Evolutionary conservation across 2,797 vertebrate genomes (phyloP), one percentile per base, ranked within the genome.

Genomic region (Enteromius unitaeniatus): DNA sequence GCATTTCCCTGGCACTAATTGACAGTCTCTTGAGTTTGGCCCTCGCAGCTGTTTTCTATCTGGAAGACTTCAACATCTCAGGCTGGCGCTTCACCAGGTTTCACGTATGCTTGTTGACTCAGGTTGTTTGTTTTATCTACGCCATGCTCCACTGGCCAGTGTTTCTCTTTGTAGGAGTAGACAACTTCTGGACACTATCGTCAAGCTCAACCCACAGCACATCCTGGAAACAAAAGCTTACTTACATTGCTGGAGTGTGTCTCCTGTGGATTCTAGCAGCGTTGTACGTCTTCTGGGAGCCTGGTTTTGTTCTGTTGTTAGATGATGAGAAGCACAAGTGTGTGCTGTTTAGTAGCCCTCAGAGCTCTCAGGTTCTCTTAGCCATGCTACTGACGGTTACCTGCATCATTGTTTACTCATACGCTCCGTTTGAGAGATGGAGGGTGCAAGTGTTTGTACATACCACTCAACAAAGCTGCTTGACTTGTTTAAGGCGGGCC

Each of bases 61-160:
- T 93, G 17, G 86, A 90, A 34, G 94, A 95, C 40, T 91, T 95
- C 74, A 84, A 84, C 0, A 51, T 97, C 80, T 89, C 93, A 73
- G 95, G 94, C 1, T 9, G 95, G 65, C 90, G 90, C 34, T 86
- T 97, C 84, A 97, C 95, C 0, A 91, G 62, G 45, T 95, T 96
- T 75, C 96, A 98, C 15, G 88, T 95, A 13, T 98, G 96, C 85
- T 89, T 97, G 3, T 87, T 97, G 80, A 92, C 94, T 37, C 96
- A 97, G 90, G 91, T 96, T 47, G 51, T 90, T 0, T 95, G 95
- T 34, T 91, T 93, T 2, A 86, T 93, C 65, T 95, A 95, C 0
- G 80, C 93, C 0, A 34, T 88, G 34, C 64, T 97, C 88, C 95
- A 95, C 86, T 96, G 93, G 87, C 96, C 96, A 0, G 91, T 96